Conservation (phyloP, 2,888 invertebrate species). For the Amphipoea lucens region DNA sequence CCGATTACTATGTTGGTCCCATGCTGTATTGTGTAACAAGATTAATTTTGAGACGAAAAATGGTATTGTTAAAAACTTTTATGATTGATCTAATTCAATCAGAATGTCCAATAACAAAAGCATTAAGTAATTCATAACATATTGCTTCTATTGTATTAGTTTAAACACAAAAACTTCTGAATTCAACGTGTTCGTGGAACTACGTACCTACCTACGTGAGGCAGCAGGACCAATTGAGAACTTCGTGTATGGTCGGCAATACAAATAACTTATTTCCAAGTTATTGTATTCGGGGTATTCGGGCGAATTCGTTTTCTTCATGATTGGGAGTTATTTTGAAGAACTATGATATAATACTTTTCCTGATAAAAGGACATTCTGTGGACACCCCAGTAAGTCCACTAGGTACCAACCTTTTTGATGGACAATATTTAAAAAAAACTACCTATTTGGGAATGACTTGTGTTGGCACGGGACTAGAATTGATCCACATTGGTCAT, state of each 20-base stretch:
- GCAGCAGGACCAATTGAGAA: neutral
- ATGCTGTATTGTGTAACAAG: neutral
- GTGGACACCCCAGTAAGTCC: neutral
- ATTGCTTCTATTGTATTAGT: conserved; percentile 30
- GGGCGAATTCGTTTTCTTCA: neutral
- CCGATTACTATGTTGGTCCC: too few relatives aligned
- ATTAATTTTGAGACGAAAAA: neutral
- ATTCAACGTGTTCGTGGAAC: conserved; percentile 8
- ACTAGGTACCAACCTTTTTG: too few relatives aligned
- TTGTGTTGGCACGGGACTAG: neutral
- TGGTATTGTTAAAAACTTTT: conserved; percentile 13
- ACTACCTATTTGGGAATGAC: neutral
- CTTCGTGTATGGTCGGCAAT: neutral
- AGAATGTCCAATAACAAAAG: conserved; percentile 24
- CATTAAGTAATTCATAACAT: conserved; percentile 22
- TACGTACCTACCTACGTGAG: neutral
- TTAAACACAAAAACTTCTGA: conserved; percentile 34
- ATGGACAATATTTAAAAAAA: neutral
- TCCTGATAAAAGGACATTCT: neutral
- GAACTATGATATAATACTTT: neutral
- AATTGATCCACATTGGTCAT: neutral
- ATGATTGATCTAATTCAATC: conserved; percentile 9
- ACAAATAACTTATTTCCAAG: too few relatives aligned
- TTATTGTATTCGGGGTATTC: too few relatives aligned
- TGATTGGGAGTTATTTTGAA: neutral